A percentile compares a stretch with the other conserved stretches of the same genome.
These are phyloP conservation scores for Sphenodon punctatus DNA, from an alignment of 2,797 vertebrate species.

Conservation along the genomic window DNA sequence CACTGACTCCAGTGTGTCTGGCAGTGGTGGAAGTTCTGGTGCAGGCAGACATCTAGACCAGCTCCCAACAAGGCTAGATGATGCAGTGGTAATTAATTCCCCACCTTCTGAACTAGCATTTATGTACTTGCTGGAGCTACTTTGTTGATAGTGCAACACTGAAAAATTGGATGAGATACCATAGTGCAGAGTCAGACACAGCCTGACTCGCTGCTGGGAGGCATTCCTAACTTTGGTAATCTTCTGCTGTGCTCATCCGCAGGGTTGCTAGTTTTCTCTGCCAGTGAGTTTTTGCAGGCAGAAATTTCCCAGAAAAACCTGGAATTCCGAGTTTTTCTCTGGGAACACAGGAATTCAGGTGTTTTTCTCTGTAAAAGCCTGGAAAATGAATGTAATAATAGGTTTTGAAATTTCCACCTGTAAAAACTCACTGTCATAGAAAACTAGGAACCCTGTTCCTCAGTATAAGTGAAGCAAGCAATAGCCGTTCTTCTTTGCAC, in stretches of 20 bases:
- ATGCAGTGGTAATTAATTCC: background rate
- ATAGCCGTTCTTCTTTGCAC: no score
- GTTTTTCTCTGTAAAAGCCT: no score
- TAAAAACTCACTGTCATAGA: no score
- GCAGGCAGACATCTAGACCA: background rate
- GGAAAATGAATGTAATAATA: no score
- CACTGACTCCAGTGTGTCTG: background rate
- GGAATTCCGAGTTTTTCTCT: no score
- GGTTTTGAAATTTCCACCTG: no score
- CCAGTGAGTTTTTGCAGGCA: no score
- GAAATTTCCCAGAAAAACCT: no score
- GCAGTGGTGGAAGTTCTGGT: background rate
- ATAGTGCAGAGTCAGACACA: no score
- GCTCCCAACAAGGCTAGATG: background rate
- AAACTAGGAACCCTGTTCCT: no score
- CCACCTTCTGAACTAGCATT: background rate
- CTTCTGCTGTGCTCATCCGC: background rate
- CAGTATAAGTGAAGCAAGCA: background rate
- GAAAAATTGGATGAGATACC: background rate
- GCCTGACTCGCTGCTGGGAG: background rate
- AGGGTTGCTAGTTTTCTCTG: no score
- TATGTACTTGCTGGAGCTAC: background rate
- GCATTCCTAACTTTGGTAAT: no score
- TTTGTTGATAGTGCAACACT: background rate
- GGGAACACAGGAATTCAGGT: background rate